Evolutionary conservation across 2,888 invertebrate species (phyloP).

Genomic region (Pyrgus malvae): DNA sequence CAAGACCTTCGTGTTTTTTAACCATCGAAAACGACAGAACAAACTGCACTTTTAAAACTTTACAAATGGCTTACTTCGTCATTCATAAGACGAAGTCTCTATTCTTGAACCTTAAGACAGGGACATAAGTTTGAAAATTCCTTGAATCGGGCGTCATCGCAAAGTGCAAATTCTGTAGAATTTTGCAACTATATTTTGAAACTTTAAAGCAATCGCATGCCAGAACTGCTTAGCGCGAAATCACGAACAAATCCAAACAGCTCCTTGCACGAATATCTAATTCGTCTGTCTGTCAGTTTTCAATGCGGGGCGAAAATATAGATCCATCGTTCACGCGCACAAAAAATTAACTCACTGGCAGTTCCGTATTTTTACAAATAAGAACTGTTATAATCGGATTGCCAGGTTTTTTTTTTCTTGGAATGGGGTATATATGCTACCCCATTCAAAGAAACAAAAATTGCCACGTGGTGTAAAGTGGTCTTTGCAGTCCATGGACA

Average conservation of each 20-base stretch:
- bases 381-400: no score
- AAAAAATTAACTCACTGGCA: no score
- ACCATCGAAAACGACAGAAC: conserved; percentile 5
- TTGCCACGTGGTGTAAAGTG: no score
- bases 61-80: neutral
- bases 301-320: no score
- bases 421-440: no score
- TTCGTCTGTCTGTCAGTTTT: conserved; percentile 14
- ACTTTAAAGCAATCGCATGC: conserved; percentile 15
- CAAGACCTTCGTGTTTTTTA: neutral
- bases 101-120: neutral
- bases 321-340: no score
- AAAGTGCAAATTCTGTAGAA: neutral
- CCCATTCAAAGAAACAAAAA: no score
- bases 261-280: conserved; percentile 14
- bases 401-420: no score
- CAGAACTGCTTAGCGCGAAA: conserved; percentile 18
- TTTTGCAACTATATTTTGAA: conserved; percentile 14
- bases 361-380: no score
- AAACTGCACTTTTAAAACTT: neutral
- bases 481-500: no score
- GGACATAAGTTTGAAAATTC: neutral
- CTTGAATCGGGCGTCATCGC: neutral
- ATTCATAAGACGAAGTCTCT: neutral
- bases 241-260: conserved; percentile 9